Base-by-base conservation (phyloP, 2,888 invertebrate species). In the Clistopyga incitator region DNA sequence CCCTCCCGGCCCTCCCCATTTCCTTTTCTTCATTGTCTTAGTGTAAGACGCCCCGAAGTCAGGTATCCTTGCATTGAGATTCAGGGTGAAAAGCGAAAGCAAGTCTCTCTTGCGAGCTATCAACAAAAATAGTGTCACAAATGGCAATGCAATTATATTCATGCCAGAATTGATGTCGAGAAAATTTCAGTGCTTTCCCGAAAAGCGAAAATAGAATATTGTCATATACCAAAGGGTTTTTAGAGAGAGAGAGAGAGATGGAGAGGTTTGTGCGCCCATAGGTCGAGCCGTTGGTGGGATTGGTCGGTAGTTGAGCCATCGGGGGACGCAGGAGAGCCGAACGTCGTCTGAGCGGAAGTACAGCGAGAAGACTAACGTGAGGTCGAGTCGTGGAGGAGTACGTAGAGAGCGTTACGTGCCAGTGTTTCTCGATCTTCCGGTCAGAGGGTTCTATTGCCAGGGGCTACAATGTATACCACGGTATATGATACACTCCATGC, bases 81-180 rank as follows among this genome's bases (percentile, higher is more conserved):
- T 88, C 87, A 88, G 85, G 84, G 79, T 84, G 86, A 86, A 89
- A 90, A 89, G 89, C 89, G 87, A 89, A 90, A 90, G 90, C 87
- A 87, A 88, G 88, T 89, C 89, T 89, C 86, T 86, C 85, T 82
- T 81, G 64, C 85, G 70, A 38, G 42, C 65, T 56, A 56, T 64
- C n/a, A 64, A 29, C 54, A 11, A 38, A 56, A 67, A 42, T 59
- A 65, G 68, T 61, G 56, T 59, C 67, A 29, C 59, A 47, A 59
- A 29, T 72, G n/a, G 20, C n/a, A n/a, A n/a, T 8, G 3, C 38
- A 64, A 64, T 64, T 20, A 64, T 64, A 64, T 42, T 64, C 20
- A 20, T 10, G 20, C 64, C 64, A 20, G 11, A 20, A 42, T 42
- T 64, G 3, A 18, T 11, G 11, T 38, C 4, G 34, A 8, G 38